phyloP scores from a whole-genome alignment of 2,113 vertebrate genomes.

The Colaptes auratus region DNA sequence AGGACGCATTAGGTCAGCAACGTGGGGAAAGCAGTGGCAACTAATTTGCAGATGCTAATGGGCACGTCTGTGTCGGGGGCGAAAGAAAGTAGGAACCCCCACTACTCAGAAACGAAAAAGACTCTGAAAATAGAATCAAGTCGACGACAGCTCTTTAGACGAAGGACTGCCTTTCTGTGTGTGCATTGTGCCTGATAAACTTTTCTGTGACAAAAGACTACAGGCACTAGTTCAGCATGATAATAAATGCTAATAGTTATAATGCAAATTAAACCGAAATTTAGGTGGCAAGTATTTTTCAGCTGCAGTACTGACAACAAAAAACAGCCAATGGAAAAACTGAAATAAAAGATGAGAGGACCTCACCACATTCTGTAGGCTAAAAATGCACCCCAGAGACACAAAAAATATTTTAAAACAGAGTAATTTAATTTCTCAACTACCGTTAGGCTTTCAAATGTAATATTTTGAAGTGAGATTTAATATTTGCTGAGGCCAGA shows the following conservation, averaged over 20 bases:
- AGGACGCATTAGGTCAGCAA: neutral
- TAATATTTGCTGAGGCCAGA: neutral
- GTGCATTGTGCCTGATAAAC: neutral
- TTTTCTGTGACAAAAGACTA: fast-evolving
- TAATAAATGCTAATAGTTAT: neutral
- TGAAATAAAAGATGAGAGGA: neutral
- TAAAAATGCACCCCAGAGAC: neutral
- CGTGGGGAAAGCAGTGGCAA: neutral
- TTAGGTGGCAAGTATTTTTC: neutral
- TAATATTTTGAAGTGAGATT: neutral
- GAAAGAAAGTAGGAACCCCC: neutral
- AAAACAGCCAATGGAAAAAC: neutral
- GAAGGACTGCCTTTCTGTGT: neutral
- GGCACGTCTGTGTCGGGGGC: no score
- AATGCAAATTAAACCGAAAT: neutral
- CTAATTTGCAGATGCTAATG: neutral
- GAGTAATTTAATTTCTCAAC: neutral
- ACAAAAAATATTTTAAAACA: neutral
- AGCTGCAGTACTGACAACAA: neutral
- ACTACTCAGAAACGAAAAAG: no score
- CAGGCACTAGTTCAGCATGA: neutral
- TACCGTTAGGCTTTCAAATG: neutral
- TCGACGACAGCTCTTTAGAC: neutral
- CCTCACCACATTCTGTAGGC: neutral
- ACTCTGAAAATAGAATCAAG: neutral